These are phyloP conservation scores for Scyliorhinus canicula DNA, from an alignment of 2,797 vertebrate species.

Conservation along the genomic window DNA sequence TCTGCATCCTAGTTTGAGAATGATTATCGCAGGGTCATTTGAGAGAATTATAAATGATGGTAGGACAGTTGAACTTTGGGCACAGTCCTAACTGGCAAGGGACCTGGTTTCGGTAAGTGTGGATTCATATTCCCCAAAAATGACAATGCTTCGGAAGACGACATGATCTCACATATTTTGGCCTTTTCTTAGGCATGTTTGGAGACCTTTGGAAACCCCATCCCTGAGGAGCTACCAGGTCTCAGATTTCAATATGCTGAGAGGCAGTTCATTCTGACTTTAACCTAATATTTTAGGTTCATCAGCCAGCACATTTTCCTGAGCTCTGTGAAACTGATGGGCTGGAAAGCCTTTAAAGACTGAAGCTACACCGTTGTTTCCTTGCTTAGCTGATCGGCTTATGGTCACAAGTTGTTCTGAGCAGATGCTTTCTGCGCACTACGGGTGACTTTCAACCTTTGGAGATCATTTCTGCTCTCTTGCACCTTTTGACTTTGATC, in stretches of 20 bases:
- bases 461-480: too few relatives aligned
- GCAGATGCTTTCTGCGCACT: not conserved
- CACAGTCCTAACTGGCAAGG: not conserved
- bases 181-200: not conserved
- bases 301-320: not conserved
- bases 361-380: not conserved
- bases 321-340: not conserved
- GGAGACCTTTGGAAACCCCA: too few relatives aligned
- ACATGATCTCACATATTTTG: not conserved
- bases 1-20: too few relatives aligned
- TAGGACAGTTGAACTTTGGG: not conserved
- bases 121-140: not conserved
- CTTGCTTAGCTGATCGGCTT: not conserved
- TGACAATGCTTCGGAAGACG: not conserved
- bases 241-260: too few relatives aligned
- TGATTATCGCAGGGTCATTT: not conserved
- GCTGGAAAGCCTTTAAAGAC: not conserved
- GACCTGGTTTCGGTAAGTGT: not conserved
- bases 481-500: too few relatives aligned
- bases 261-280: too few relatives aligned
- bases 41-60: not conserved
- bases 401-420: not conserved
- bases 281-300: not conserved
- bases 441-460: not conserved
- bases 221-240: too few relatives aligned